Conservation (phyloP, 2,113 vertebrate species). For the Hemibagrus wyckioides region DNA sequence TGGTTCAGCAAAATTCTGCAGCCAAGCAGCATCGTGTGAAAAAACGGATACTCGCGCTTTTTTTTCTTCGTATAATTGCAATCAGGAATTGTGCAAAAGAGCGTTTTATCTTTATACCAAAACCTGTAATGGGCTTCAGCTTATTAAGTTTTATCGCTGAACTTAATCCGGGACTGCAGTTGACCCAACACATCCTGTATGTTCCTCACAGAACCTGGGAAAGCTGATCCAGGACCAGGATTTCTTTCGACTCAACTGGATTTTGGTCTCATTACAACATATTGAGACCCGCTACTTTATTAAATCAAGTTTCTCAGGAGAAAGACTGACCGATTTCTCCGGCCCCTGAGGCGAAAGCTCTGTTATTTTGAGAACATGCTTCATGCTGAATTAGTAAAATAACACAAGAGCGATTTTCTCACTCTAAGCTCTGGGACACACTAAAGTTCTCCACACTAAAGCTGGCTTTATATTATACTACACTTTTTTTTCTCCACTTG, state of each 20-base stretch:
- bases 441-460: constrained; percentile 30
- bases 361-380: constrained; percentile 28
- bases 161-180: not conserved
- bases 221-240: not conserved
- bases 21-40: not conserved
- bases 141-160: constrained; percentile 31
- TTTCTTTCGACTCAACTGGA: not conserved
- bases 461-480: not conserved
- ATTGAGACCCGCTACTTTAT: constrained; percentile 25
- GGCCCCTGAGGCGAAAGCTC: constrained; percentile 3
- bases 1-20: not conserved
- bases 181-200: not conserved
- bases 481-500: not conserved
- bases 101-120: constrained; percentile 4
- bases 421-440: constrained; percentile 36
- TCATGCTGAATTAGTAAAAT: constrained; percentile 20
- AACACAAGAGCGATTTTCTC: constrained; percentile 5
- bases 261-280: constrained; percentile 34
- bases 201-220: not conserved
- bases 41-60: not conserved
- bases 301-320: constrained; percentile 41
- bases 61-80: not conserved
- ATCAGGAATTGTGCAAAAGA: not conserved
- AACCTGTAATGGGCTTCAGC: not conserved
- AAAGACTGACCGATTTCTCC: constrained; percentile 36